Percentiles rank a stretch among this genome's conserved stretches.
phyloP scores from a whole-genome alignment of 1,140 invertebrate genomes.

The Calephelis virginiensis region DNA sequence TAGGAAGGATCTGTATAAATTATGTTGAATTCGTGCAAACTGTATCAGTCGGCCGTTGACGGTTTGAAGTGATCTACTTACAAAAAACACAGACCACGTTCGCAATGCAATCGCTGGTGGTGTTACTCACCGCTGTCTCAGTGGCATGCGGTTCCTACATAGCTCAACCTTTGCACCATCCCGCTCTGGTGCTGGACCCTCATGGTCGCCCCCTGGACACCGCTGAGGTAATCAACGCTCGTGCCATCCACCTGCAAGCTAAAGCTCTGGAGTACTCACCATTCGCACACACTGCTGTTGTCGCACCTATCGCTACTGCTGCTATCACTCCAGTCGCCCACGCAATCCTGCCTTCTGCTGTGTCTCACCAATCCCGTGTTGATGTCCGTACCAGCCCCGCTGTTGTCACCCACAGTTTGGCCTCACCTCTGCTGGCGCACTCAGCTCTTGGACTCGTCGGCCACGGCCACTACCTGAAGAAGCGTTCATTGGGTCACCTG shows the following conservation, averaged over 20 bases:
- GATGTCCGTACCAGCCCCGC: conserved; percentile 55
- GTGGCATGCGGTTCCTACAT: conserved; percentile 28
- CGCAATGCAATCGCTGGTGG: conserved; percentile 47
- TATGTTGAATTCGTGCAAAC: background rate
- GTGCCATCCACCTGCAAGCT: conserved; percentile 67
- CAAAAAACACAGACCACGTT: conserved; percentile 62
- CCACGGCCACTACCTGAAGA: conserved; percentile 52
- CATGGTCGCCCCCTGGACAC: conserved; percentile 68
- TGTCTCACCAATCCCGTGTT: conserved; percentile 59
- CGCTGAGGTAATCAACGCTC: conserved; percentile 71
- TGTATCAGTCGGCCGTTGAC: conserved; percentile 59
- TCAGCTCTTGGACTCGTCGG: conserved; percentile 38
- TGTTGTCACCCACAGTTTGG: conserved; percentile 37
- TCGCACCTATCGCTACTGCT: conserved; percentile 13
- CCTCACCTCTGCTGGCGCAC: conserved; percentile 34
- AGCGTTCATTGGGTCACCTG: conserved; percentile 45
- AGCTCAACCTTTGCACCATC: conserved; percentile 17
- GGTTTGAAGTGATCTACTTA: conserved; percentile 60
- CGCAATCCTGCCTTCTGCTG: conserved; percentile 38
- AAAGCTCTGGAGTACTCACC: conserved; percentile 56
- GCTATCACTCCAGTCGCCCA: conserved; percentile 32
- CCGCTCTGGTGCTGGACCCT: conserved; percentile 48
- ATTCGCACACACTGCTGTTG: conserved; percentile 11
- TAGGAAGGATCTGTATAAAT: too few species aligned
- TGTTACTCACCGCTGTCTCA: conserved; percentile 41